A percentile compares a stretch with the other conserved stretches of the same genome.
Conservation (phyloP, 2,113 vertebrate species). For the Cricetomys ansorgei region DNA sequence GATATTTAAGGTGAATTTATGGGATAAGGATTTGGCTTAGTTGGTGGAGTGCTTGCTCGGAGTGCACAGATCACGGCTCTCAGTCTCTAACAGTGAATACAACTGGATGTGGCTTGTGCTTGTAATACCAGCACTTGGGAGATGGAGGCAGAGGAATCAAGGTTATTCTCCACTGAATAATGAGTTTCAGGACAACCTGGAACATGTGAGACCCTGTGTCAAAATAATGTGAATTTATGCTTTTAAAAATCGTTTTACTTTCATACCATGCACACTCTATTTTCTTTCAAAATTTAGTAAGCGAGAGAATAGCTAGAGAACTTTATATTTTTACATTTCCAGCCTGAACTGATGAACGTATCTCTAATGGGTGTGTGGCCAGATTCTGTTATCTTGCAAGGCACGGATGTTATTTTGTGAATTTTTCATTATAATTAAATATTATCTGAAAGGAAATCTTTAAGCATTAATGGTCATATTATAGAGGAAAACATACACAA, state of each 20-base stretch:
- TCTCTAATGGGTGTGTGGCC: not conserved
- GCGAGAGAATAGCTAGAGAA: not conserved
- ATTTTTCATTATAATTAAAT: not conserved
- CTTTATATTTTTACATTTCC: slow-evolving; percentile 11
- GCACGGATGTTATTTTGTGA: slow-evolving; percentile 10
- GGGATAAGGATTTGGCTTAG: not conserved
- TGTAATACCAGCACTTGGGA: not conserved
- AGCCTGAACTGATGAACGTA: not conserved
- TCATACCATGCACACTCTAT: not conserved
- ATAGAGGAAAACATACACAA: not conserved
- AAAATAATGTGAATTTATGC: not conserved
- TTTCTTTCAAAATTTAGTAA: slow-evolving; percentile 44
- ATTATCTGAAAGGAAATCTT: slow-evolving; percentile 44
- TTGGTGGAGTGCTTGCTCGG: not conserved
- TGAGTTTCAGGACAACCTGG: not conserved
- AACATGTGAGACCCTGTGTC: not conserved
- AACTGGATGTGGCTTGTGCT: not conserved
- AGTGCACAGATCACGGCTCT: not conserved
- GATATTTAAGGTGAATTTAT: not conserved
- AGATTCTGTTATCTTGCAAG: not conserved
- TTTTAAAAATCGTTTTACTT: not conserved
- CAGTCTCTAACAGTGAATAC: not conserved
- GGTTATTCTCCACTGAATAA: not conserved
- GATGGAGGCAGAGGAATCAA: not conserved
- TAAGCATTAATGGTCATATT: not conserved